Evolutionary conservation across 2,113 vertebrate genomes (phyloP).

Genomic region (Paralichthys olivaceus): DNA sequence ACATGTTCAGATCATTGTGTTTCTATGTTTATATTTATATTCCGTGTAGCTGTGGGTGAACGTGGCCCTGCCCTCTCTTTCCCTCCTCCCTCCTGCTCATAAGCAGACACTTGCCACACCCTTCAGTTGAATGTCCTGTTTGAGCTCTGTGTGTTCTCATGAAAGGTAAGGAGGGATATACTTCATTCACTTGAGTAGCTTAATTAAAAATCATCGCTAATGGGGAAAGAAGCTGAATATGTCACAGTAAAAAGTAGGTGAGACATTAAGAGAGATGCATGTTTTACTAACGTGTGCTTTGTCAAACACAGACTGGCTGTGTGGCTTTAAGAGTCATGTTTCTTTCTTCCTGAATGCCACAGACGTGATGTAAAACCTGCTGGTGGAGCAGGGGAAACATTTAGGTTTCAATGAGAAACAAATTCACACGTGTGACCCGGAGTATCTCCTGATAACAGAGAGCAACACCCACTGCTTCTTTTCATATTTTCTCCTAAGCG

Average conservation of each 20-base stretch:
- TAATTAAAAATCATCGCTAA: not conserved
- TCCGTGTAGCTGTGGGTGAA: not conserved
- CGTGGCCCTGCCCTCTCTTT: conserved; percentile 23
- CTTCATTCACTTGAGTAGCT: not conserved
- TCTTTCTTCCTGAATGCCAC: not conserved
- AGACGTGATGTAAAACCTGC: not conserved
- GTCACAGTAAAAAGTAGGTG: not conserved
- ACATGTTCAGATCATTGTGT: not conserved
- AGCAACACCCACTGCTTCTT: no score
- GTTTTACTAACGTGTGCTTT: not conserved
- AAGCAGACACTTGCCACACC: not conserved
- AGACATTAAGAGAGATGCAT: not conserved
- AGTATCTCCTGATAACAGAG: no score
- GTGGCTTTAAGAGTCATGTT: not conserved
- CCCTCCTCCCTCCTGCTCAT: not conserved
- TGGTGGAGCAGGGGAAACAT: not conserved
- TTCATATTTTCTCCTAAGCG: no score
- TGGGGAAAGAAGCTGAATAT: not conserved
- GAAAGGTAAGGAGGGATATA: conserved; percentile 41
- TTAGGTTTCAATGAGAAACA: not conserved
- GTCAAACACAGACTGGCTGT: no score
- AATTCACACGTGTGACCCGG: not conserved
- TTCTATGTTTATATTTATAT: not conserved
- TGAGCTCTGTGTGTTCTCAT: conserved; percentile 14
- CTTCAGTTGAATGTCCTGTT: conserved; percentile 5